Percentiles rank a stretch among this genome's conserved stretches.
Evolutionary conservation across 1,140 invertebrate genomes (phyloP).

Genomic region (Paramacrobiotus metropolitanus): DNA sequence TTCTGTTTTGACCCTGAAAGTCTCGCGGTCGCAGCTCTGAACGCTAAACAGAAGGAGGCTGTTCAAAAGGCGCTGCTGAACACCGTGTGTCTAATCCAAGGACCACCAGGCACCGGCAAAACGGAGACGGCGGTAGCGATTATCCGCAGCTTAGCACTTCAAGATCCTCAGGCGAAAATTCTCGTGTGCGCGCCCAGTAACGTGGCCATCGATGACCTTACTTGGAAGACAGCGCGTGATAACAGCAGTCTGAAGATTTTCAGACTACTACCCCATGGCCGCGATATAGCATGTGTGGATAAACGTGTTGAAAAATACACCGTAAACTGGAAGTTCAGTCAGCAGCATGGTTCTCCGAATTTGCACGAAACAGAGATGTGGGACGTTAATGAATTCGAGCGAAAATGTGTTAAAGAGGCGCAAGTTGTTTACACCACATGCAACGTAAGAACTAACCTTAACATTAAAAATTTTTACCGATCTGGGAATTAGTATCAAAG

Average conservation of each 20-base stretch:
- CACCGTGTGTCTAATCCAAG: no score
- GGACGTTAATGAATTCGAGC: no score
- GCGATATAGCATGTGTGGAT: slow-evolving; percentile 85
- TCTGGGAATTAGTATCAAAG: no score
- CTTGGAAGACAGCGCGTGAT: slow-evolving; percentile 92
- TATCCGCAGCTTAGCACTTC: slow-evolving; percentile 89
- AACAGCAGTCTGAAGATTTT: slow-evolving; percentile 91
- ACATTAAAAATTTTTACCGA: no score
- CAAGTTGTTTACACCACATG: slow-evolving; percentile 98
- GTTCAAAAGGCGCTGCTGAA: no score
- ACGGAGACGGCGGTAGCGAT: slow-evolving; percentile 98
- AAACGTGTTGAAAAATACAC: slow-evolving; percentile 73
- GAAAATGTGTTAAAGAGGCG: slow-evolving; percentile 72
- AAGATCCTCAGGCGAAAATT: slow-evolving; percentile 69
- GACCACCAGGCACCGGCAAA: no score
- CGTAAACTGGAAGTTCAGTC: slow-evolving; percentile 63
- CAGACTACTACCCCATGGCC: slow-evolving; percentile 81
- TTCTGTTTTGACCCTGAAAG: no score
- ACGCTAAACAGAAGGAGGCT: no score
- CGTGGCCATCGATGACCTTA: slow-evolving; percentile 94
- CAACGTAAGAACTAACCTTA: slow-evolving; percentile 37
- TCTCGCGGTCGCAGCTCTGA: no score
- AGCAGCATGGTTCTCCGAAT: no score
- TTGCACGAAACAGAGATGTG: no score
- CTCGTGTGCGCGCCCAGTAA: slow-evolving; percentile 96